Percentiles rank a stretch among this genome's conserved stretches.
These are phyloP conservation scores for Romanogobio albipinnatus DNA, from an alignment of 2,113 vertebrate genomes.

Conservation along the genomic window DNA sequence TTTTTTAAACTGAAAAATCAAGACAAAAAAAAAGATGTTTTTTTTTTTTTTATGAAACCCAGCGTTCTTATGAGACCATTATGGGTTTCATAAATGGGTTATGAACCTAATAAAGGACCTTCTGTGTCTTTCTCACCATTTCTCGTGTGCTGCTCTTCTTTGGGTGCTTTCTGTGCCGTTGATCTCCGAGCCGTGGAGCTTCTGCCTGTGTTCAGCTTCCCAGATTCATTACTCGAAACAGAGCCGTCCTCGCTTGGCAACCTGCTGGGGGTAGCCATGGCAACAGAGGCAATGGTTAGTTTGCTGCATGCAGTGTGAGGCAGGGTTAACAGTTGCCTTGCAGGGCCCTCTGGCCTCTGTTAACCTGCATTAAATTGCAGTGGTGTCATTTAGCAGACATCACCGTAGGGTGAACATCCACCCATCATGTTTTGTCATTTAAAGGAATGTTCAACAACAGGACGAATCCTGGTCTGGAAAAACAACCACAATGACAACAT, in stretches of 20 bases:
- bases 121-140: conserved; percentile 51
- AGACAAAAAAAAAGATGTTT: too few relatives aligned
- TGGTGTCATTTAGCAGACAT: conserved; percentile 5
- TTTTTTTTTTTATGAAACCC: too few relatives aligned
- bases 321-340: conserved; percentile 42
- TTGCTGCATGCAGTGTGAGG: conserved; percentile 31
- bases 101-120: too few relatives aligned
- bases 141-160: conserved; percentile 64
- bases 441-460: conserved; percentile 1
- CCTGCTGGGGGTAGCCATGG: conserved; percentile 92
- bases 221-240: conserved; percentile 90
- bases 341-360: conserved; percentile 44
- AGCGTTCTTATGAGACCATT: too few relatives aligned
- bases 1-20: too few relatives aligned
- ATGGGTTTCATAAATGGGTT: background rate
- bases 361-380: conserved; percentile 46
- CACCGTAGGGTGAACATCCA: background rate
- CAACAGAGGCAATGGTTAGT: conserved; percentile 81
- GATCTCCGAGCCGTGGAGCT: conserved; percentile 85
- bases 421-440: conserved; percentile 10
- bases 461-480: background rate
- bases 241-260: conserved; percentile 94
- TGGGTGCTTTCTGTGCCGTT: conserved; percentile 78
- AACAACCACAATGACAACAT: background rate
- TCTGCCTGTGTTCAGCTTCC: conserved; percentile 87